phyloP scores from a whole-genome alignment of 2,888 invertebrate genomes.

The Operophtera brumata region DNA sequence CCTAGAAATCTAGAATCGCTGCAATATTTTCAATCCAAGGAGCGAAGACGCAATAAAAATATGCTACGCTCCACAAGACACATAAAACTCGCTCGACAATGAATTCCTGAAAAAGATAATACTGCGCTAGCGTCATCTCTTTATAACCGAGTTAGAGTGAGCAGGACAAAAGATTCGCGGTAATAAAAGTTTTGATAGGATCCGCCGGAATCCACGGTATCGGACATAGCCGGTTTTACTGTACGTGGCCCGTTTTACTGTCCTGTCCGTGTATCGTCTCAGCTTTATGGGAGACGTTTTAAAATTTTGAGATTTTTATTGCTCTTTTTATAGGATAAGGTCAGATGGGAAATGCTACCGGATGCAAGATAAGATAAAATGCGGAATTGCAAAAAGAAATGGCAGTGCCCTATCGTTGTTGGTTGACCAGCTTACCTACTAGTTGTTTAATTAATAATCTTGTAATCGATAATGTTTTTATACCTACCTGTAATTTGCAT shows the following conservation, averaged over 20 bases:
- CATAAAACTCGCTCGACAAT: conserved; percentile 77
- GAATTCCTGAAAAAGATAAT: conserved; percentile 79
- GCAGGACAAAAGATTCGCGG: conserved; percentile 64
- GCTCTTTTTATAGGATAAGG: conserved; percentile 43
- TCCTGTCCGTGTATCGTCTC: conserved; percentile 61
- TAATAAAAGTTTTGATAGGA: conserved; percentile 79
- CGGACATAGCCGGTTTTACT: conserved; percentile 71
- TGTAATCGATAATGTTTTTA: too few species aligned
- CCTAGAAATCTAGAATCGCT: conserved; percentile 42
- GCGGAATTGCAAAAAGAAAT: background rate
- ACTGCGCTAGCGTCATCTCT: conserved; percentile 61
- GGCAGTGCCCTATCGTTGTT: too few species aligned
- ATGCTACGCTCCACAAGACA: conserved; percentile 70
- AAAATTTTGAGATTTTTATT: conserved; percentile 66
- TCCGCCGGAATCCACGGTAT: conserved; percentile 71
- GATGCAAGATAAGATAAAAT: conserved; percentile 30
- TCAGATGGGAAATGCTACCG: conserved; percentile 39
- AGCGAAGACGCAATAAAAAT: conserved; percentile 72
- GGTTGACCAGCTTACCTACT: too few species aligned
- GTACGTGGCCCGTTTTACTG: conserved; percentile 62
- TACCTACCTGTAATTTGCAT: too few species aligned
- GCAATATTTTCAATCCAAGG: conserved; percentile 65
- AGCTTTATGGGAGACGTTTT: conserved; percentile 63
- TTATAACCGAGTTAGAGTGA: conserved; percentile 62
- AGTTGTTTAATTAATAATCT: too few species aligned